Evolutionary conservation across 2,113 vertebrate genomes (phyloP).

Genomic region (Calidris pugnax): DNA sequence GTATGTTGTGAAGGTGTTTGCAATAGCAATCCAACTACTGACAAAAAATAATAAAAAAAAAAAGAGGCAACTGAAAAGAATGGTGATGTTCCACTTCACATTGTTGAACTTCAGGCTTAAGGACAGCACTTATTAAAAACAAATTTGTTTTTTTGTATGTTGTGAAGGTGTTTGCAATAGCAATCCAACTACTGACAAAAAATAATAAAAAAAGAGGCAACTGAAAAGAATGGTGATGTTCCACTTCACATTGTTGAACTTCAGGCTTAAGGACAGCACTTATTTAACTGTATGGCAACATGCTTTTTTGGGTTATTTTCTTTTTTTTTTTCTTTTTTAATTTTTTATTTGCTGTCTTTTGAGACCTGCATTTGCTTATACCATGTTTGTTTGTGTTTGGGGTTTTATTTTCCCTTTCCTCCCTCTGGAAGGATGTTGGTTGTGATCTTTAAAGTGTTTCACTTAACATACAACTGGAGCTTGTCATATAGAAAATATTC

Average conservation of each 20-base stretch:
- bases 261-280: slow-evolving; percentile 17
- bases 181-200: slow-evolving; percentile 94
- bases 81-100: slow-evolving; percentile 70
- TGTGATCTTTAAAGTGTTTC: slow-evolving; percentile 16
- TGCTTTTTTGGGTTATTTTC: neutral
- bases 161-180: slow-evolving; percentile 97
- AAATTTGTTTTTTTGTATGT: slow-evolving; percentile 89
- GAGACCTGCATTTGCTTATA: slow-evolving; percentile 48
- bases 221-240: slow-evolving; percentile 82
- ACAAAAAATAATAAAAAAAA: slow-evolving; percentile 88
- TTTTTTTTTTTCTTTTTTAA: neutral
- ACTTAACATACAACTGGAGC: neutral
- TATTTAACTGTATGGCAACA: slow-evolving; percentile 21
- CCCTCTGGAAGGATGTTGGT: slow-evolving; percentile 24
- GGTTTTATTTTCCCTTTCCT: neutral
- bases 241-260: slow-evolving; percentile 60
- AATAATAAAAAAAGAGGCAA: slow-evolving; percentile 87
- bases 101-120: slow-evolving; percentile 37
- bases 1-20: slow-evolving; percentile 97
- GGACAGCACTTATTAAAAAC: slow-evolving; percentile 75
- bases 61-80: slow-evolving; percentile 89
- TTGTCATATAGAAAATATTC: neutral
- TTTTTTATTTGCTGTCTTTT: slow-evolving; percentile 17
- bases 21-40: slow-evolving; percentile 94
- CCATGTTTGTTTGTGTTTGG: slow-evolving; percentile 54